Conservation (phyloP, 2,888 invertebrate species). For the Plagodis pulveraria region DNA sequence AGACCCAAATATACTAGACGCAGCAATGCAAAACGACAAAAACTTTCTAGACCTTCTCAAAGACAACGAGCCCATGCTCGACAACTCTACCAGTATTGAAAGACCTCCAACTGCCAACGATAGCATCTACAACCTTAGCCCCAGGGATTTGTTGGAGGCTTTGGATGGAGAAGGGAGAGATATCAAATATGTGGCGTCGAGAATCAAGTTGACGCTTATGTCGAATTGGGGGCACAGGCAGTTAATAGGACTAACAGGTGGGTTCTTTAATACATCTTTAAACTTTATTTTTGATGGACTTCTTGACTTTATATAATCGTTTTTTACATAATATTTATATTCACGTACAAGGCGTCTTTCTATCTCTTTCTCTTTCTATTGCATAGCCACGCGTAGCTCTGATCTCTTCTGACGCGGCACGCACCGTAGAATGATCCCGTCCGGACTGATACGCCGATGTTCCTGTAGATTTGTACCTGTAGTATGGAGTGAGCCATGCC, state of each 20-base stretch:
- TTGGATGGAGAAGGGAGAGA: conserved; percentile 52
- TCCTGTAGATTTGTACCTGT: no score
- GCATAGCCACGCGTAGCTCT: no score
- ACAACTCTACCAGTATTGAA: conserved; percentile 50
- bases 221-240: conserved; percentile 87
- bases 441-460: no score
- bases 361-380: no score
- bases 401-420: no score
- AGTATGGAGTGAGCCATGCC: no score
- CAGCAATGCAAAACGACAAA: conserved; percentile 68
- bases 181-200: conserved; percentile 64
- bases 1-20: conserved; percentile 88
- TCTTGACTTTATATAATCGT: no score
- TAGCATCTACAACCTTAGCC: conserved; percentile 55
- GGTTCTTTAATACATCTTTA: not conserved
- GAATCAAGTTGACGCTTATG: conserved; percentile 83
- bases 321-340: no score
- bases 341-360: no score
- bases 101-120: conserved; percentile 87
- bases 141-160: conserved; percentile 48
- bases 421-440: no score
- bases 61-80: conserved; percentile 65
- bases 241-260: conserved; percentile 86
- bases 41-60: conserved; percentile 72
- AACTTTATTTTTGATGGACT: not conserved